Evolutionary conservation across 2,113 vertebrate species (phyloP).

Genomic region (Neodon shergylaensis): DNA sequence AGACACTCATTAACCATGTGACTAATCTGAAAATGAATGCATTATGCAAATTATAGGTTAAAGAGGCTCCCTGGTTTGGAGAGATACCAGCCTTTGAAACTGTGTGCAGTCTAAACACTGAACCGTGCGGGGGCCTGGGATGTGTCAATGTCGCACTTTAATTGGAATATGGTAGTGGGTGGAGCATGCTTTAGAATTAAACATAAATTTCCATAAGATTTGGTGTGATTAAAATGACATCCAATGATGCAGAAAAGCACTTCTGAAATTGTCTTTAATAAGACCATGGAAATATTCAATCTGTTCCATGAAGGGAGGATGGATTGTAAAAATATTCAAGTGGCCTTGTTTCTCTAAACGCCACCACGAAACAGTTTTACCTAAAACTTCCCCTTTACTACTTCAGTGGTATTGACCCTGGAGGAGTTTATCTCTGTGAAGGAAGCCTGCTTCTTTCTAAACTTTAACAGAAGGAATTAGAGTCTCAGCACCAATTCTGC

Average conservation of each 20-base stretch:
- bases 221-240: constrained; percentile 70
- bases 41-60: constrained; percentile 82
- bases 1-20: constrained; percentile 81
- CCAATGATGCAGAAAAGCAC: constrained; percentile 69
- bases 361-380: neutral
- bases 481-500: neutral
- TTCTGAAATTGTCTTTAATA: constrained; percentile 74
- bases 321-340: constrained; percentile 10
- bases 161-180: constrained; percentile 81
- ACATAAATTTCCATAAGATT: constrained; percentile 85
- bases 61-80: constrained; percentile 82
- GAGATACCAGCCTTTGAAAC: constrained; percentile 82
- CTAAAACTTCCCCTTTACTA: neutral
- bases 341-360: neutral
- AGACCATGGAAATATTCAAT: neutral
- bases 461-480: neutral
- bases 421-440: neutral
- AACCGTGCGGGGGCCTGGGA: constrained; percentile 60
- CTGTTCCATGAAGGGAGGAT: constrained; percentile 38
- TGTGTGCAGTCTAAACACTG: constrained; percentile 72
- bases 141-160: constrained; percentile 82
- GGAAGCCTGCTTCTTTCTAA: neutral
- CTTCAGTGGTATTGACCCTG: neutral
- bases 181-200: constrained; percentile 82
- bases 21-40: constrained; percentile 84